Evolutionary conservation across 2,113 vertebrate genomes (phyloP), one percentile per base, ranked within the genome.

Genomic region (Monarcha castaneiventris): DNA sequence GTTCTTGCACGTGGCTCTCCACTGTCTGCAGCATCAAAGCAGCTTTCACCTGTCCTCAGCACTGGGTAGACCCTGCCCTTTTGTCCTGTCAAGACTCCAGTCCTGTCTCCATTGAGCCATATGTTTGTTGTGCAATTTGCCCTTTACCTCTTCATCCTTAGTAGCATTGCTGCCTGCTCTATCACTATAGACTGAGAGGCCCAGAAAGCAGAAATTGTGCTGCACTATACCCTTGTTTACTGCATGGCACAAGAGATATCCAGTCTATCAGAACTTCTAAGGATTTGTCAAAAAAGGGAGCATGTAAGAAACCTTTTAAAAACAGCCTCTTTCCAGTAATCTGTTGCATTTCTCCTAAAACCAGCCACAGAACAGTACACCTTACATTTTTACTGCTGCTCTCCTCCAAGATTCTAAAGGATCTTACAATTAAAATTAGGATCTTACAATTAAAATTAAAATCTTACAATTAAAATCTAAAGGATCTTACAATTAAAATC

Each of bases 331-430:
- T 52, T 67, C n/a, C 33, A 44, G 10, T 64, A 56, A 56, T 35
- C 13, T 11, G 23, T 43, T 74, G 27, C 7, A 35, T 81, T 78
- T 92, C 55, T 61, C 55, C 73, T 84, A 33, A 66, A 87, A 78
- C 26, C 8, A 64, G 7, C 22, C 29, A 61, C 0, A 6, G 32
- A 91, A 49, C 5, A 64, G 7, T 10, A 78, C 1, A 0, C 7
- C 69, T 91, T 16, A 49, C 23, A 43, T 30, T 81, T 89, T 58
- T 52, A n/a, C 37, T 13, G 7, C n/a, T 48, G 15, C 16, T 79
- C 16, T 92, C 17, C 22, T 73, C 48, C 35, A 59, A 71, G 39
- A 77, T 46, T 55, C 35, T 26, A 72, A 72, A 81, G 22, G 7
- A 54, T 41, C 13, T 78, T 37, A 41, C 25, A 71, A 58, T 25